Conservation (phyloP, 2,113 vertebrate species). For the Leptobrachium ailaonicum region DNA sequence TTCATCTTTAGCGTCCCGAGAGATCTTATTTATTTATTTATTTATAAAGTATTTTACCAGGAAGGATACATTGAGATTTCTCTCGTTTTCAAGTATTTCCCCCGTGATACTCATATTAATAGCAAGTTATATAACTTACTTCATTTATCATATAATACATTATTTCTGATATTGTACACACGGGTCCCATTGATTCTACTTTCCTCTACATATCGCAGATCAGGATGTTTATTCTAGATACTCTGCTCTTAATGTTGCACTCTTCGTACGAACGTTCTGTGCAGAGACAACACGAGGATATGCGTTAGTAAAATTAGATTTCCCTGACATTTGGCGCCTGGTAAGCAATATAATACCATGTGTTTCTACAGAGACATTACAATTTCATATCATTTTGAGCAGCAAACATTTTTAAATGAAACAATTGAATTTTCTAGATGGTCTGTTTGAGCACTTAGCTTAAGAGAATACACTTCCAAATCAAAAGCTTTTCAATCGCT, state of each 20-base stretch:
- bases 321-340: conserved; percentile 92
- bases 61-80: too few species aligned
- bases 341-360: conserved; percentile 94
- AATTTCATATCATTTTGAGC: conserved; percentile 97
- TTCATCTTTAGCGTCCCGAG: too few species aligned
- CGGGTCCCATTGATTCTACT: background rate
- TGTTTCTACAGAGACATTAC: conserved; percentile 97
- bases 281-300: conserved; percentile 91
- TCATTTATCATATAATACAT: too few species aligned
- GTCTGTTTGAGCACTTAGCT: conserved; percentile 98
- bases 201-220: background rate
- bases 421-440: conserved; percentile 98
- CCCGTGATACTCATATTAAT: too few species aligned
- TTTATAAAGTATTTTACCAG: too few species aligned
- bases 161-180: too few species aligned
- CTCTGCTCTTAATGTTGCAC: conserved; percentile 78
- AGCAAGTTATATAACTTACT: too few species aligned
- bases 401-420: conserved; percentile 95
- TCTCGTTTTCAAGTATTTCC: too few species aligned
- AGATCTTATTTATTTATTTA: too few species aligned
- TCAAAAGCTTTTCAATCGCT: conserved; percentile 99
- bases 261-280: conserved; percentile 82
- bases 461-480: conserved; percentile 99
- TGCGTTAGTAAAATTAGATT: conserved; percentile 97
- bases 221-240: conserved; percentile 2